A percentile compares a stretch with the other conserved stretches of the same genome.
These are phyloP conservation scores for Catharus ustulatus DNA, from an alignment of 2,797 vertebrate genomes.

Conservation along the genomic window DNA sequence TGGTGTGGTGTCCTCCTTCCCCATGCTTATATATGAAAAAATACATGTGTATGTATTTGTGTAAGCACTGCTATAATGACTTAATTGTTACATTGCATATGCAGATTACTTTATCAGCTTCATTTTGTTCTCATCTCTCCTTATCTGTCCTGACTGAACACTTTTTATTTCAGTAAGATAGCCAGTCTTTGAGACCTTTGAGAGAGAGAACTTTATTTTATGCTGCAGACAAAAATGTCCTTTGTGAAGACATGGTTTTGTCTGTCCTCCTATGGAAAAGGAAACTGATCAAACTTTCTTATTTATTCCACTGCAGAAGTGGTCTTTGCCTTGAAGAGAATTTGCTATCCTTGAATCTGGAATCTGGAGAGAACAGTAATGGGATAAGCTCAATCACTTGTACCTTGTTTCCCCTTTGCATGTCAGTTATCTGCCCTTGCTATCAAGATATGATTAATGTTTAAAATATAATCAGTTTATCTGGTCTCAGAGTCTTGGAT, in stretches of 20 bases:
- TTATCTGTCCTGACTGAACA: not conserved
- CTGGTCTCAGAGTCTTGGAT: not conserved
- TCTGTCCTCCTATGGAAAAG: not conserved
- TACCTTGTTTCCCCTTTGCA: not conserved
- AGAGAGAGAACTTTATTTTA: not conserved
- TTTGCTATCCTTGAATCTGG: not conserved
- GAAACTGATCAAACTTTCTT: not conserved
- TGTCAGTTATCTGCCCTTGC: not conserved
- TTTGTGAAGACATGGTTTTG: not conserved
- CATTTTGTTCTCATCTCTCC: not conserved
- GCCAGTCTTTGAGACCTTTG: not conserved
- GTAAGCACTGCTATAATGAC: not conserved
- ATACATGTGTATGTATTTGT: not conserved
- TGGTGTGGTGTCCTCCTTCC: not conserved
- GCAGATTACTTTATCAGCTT: not conserved
- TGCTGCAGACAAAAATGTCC: not conserved
- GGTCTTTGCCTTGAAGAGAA: not conserved
- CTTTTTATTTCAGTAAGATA: not conserved
- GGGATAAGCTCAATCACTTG: not conserved
- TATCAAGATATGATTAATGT: not conserved
- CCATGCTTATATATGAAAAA: accelerated
- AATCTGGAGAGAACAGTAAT: not conserved
- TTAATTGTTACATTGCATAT: not conserved
- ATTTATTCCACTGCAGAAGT: not conserved
- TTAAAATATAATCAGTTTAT: not conserved